Conservation (phyloP, 2,113 vertebrate species). For the Passer montanus region DNA sequence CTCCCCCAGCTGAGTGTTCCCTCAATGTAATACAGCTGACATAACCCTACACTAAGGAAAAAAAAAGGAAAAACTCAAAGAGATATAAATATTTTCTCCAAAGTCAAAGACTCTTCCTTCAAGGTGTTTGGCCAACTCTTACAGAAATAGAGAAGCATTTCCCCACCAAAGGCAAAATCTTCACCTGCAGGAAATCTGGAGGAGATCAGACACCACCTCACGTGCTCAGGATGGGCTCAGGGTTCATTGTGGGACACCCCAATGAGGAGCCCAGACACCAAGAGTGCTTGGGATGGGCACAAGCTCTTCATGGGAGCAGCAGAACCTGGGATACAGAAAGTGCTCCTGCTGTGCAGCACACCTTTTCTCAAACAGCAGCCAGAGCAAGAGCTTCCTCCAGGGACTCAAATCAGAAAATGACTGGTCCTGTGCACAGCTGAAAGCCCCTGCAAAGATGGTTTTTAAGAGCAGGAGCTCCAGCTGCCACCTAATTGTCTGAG, state of each 20-base stretch:
- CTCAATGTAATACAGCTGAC: background rate
- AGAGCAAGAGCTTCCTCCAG: background rate
- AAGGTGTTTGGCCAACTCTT: background rate
- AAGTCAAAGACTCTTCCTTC: background rate
- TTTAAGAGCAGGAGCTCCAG: constrained; percentile 29
- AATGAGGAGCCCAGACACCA: background rate
- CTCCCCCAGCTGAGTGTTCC: background rate
- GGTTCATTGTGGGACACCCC: background rate
- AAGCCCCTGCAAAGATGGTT: background rate
- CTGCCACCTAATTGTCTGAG: background rate
- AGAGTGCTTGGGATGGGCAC: background rate
- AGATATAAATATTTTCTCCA: background rate
- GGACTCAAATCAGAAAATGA: background rate
- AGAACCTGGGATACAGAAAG: background rate
- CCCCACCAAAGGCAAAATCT: background rate
- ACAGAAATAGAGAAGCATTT: background rate
- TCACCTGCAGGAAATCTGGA: background rate
- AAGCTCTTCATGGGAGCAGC: background rate
- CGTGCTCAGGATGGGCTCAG: background rate
- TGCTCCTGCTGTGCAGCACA: background rate
- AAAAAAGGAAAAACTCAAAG: background rate
- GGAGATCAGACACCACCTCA: background rate
- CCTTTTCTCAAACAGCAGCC: background rate
- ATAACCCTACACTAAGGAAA: background rate
- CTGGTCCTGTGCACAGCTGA: background rate